Evolutionary conservation across 2,888 invertebrate species (phyloP).

Genomic region (Tenthredo scrophulariae): DNA sequence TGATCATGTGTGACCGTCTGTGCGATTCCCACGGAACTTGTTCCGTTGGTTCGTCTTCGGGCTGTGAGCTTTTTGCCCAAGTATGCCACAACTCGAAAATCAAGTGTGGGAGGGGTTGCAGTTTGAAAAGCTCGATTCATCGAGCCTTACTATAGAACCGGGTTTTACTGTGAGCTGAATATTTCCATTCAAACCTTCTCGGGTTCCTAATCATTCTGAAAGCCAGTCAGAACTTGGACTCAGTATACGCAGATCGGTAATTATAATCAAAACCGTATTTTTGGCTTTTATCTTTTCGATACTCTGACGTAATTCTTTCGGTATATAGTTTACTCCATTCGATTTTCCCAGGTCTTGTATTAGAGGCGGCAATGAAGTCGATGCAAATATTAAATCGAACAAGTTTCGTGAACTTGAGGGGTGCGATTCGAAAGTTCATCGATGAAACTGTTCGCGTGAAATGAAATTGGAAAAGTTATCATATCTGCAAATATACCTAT

Average conservation of each 20-base stretch:
- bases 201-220: background rate
- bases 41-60: background rate
- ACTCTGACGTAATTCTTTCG: background rate
- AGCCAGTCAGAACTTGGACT: background rate
- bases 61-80: background rate
- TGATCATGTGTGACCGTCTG: no score
- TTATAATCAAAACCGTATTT: background rate
- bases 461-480: slow-evolving; percentile 30
- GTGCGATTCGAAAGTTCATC: background rate
- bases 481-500: background rate
- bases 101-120: background rate
- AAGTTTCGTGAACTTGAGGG: background rate
- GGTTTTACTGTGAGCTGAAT: background rate
- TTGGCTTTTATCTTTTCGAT: background rate
- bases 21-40: no score
- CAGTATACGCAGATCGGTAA: background rate
- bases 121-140: background rate
- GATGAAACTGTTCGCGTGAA: slow-evolving; percentile 12
- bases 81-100: background rate
- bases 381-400: slow-evolving; percentile 1
- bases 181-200: background rate
- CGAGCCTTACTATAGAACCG: background rate
- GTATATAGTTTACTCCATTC: background rate
- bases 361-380: background rate
- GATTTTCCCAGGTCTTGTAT: background rate